Conservation (phyloP, 2,888 invertebrate genomes). For the Mythimna pallens region DNA sequence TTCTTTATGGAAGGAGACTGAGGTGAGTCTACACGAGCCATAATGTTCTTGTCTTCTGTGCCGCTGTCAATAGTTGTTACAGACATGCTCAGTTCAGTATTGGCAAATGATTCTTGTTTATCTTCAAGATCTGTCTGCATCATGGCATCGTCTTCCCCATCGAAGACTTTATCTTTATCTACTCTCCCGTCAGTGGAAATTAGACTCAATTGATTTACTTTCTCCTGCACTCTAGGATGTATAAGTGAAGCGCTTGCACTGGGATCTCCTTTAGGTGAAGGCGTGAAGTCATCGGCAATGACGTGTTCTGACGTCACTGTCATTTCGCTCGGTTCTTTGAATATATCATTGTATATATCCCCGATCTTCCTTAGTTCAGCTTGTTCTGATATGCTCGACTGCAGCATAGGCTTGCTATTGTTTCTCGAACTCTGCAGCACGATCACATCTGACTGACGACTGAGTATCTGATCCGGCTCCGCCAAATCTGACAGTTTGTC, state of each 20-base stretch:
- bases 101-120: constrained; percentile 56
- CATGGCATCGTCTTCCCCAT: neutral
- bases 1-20: constrained; percentile 6
- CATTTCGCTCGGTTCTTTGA: constrained; percentile 24
- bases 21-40: constrained; percentile 45
- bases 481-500: neutral
- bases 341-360: constrained; percentile 35
- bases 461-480: constrained; percentile 14
- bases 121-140: constrained; percentile 9
- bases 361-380: constrained; percentile 23
- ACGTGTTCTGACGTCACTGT: neutral
- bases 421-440: constrained; percentile 60
- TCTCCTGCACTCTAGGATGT: constrained; percentile 40
- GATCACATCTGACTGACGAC: constrained; percentile 51
- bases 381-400: constrained; percentile 12
- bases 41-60: constrained; percentile 60
- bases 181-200: neutral
- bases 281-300: constrained; percentile 1
- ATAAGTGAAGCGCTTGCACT: constrained; percentile 26
- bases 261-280: neutral
- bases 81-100: constrained; percentile 78
- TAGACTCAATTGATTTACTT: constrained; percentile 28
- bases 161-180: neutral
- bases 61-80: constrained; percentile 53
- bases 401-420: constrained; percentile 25